Evolutionary conservation across 37 sponge, comb jelly and placozoan genomes (phyloP).

Genomic region (Petrosia ficiformis): DNA sequence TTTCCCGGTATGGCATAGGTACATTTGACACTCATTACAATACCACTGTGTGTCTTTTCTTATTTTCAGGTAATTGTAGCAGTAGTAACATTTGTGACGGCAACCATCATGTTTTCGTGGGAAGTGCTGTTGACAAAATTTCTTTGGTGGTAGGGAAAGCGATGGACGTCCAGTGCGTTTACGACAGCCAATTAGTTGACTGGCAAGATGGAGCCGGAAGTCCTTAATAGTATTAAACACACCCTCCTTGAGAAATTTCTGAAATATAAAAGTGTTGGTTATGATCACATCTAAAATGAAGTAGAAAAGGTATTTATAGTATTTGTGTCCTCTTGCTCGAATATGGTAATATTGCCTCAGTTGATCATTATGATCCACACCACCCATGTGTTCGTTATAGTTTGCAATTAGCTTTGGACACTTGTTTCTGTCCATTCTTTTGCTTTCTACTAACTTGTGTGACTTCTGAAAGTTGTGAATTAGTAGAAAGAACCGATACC

Average conservation of each 20-base stretch:
- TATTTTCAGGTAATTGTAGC: too few species aligned
- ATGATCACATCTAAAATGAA: too few species aligned
- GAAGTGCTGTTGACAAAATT: background rate
- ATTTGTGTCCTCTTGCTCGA: conserved; percentile 1
- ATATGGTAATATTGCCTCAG: conserved; percentile 1
- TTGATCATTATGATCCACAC: conserved; percentile 25
- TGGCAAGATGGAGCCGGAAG: background rate
- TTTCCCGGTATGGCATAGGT: too few species aligned
- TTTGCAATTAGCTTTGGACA: background rate
- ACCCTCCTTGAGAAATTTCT: too few species aligned
- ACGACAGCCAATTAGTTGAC: too few species aligned
- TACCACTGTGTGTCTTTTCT: too few species aligned
- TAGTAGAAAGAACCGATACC: conserved; percentile 32
- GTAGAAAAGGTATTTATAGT: conserved; percentile 25
- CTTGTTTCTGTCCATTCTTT: conserved; percentile 18
- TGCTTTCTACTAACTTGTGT: conserved; percentile 3
- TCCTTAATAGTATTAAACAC: too few species aligned
- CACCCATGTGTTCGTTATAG: conserved; percentile 20
- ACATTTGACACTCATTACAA: too few species aligned
- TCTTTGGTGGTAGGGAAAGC: background rate
- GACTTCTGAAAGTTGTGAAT: background rate
- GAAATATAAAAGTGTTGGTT: background rate
- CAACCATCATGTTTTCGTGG: too few species aligned
- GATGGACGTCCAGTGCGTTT: too few species aligned
- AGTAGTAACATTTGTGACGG: too few species aligned